Conservation (phyloP, 2,797 vertebrate genomes). For the Oreortyx pictus region DNA sequence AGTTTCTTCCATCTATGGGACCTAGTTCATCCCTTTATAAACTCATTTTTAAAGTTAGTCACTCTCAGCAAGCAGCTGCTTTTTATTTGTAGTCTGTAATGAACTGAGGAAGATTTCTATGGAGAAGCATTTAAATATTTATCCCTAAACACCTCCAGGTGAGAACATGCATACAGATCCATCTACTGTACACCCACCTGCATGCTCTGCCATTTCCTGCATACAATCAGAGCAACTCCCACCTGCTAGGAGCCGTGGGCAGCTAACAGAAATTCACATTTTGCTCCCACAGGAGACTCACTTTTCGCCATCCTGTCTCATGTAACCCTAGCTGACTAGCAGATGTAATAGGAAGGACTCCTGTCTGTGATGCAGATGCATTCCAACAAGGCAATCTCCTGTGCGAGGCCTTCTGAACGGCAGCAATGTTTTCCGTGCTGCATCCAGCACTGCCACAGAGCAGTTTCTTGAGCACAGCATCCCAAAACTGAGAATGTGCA, state of each 20-base stretch:
- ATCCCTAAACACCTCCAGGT: constrained; percentile 24
- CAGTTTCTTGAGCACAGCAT: not conserved
- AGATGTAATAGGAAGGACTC: not conserved
- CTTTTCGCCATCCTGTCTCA: not conserved
- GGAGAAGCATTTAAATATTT: constrained; percentile 7
- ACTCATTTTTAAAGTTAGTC: constrained; percentile 24
- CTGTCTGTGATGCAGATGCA: not conserved
- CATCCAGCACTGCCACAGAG: not conserved
- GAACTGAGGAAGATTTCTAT: not conserved
- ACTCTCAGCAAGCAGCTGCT: constrained; percentile 21
- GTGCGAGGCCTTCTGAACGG: not conserved
- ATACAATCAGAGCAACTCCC: not conserved
- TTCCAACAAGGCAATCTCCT: not conserved
- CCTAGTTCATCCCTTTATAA: not conserved
- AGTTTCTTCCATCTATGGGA: not conserved
- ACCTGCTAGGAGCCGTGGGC: not conserved
- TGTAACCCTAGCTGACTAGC: not conserved
- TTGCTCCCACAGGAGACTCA: not conserved
- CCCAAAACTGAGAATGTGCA: not conserved
- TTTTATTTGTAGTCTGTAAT: constrained; percentile 20
- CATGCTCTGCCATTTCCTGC: not conserved
- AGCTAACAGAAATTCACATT: not conserved
- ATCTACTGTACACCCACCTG: not conserved
- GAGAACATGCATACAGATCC: not conserved
- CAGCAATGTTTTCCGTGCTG: not conserved